Percentiles rank a stretch among this genome's conserved stretches.
Evolutionary conservation across 2,113 vertebrate genomes (phyloP).

Genomic region (Hassar affinis): DNA sequence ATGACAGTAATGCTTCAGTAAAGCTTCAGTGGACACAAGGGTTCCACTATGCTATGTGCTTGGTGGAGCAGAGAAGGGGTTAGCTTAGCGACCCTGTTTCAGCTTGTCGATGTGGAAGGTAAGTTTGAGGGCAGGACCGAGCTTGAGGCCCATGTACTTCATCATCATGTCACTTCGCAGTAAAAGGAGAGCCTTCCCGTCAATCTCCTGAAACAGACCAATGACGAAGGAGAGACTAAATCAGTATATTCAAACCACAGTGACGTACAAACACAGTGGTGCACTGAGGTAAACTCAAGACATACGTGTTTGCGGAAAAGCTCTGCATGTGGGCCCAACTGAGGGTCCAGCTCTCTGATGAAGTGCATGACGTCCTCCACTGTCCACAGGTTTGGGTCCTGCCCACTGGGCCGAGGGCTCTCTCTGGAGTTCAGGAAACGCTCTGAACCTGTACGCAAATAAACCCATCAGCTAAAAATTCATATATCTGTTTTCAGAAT

Average conservation of each 20-base stretch:
- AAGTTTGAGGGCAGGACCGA: slow-evolving; percentile 95
- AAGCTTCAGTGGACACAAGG: slow-evolving; percentile 42
- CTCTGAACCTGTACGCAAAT: slow-evolving; percentile 68
- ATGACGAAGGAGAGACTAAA: not conserved
- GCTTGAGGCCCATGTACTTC: slow-evolving; percentile 98
- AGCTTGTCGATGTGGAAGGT: slow-evolving; percentile 96
- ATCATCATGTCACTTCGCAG: slow-evolving; percentile 92
- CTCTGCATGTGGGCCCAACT: slow-evolving; percentile 91
- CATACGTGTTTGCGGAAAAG: slow-evolving; percentile 95
- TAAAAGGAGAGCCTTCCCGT: slow-evolving; percentile 86
- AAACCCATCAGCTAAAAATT: not conserved
- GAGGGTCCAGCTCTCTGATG: slow-evolving; percentile 87
- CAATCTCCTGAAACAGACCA: slow-evolving; percentile 80
- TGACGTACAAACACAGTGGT: not conserved
- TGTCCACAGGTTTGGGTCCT: slow-evolving; percentile 88
- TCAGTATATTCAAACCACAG: not conserved
- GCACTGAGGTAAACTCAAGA: slow-evolving; percentile 28
- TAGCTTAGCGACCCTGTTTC: slow-evolving; percentile 83
- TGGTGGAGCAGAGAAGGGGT: slow-evolving; percentile 35
- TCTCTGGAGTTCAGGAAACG: slow-evolving; percentile 74
- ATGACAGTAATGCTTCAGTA: slow-evolving; percentile 53
- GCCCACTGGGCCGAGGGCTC: slow-evolving; percentile 68
- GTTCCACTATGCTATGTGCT: slow-evolving; percentile 58
- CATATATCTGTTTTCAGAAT: not conserved
- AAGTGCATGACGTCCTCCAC: slow-evolving; percentile 97